Conservation (phyloP, 2,888 invertebrate species). For the Brachylomia viminalis region DNA sequence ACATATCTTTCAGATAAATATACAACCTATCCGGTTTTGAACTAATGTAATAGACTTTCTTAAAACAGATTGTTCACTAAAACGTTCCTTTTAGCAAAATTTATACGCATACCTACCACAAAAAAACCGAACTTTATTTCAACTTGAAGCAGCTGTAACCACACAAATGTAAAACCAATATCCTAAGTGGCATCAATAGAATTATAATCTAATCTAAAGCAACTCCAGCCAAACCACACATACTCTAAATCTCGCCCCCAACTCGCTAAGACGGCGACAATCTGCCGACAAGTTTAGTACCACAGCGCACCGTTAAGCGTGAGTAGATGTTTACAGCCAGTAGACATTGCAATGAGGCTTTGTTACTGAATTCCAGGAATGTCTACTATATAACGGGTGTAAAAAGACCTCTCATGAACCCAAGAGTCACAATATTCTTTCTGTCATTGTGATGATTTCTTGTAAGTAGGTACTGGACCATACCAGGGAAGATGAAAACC, state of each 20-base stretch:
- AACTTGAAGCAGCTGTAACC: neutral
- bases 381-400: slow-evolving; percentile 58
- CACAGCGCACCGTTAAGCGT: slow-evolving; percentile 62
- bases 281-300: slow-evolving; percentile 64
- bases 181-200: slow-evolving; percentile 13
- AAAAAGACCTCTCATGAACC: neutral
- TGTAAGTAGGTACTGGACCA: neutral
- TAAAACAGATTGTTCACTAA: neutral
- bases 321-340: slow-evolving; percentile 73
- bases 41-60: neutral
- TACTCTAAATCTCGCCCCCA: slow-evolving; percentile 53
- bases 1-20: too few species aligned
- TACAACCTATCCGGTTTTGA: too few species aligned
- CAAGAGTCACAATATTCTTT: neutral
- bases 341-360: slow-evolving; percentile 65
- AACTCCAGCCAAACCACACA: slow-evolving; percentile 37
- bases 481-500: too few species aligned
- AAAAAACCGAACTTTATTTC: neutral
- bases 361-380: slow-evolving; percentile 67
- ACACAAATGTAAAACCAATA: slow-evolving; percentile 16
- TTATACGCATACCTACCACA: neutral
- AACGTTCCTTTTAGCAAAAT: neutral
- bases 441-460: neutral
- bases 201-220: slow-evolving; percentile 50
- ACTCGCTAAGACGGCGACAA: slow-evolving; percentile 62